These are phyloP conservation scores for Koerneria pararmatus DNA, from an alignment of 2,888 invertebrate species.

Conservation along the genomic window DNA sequence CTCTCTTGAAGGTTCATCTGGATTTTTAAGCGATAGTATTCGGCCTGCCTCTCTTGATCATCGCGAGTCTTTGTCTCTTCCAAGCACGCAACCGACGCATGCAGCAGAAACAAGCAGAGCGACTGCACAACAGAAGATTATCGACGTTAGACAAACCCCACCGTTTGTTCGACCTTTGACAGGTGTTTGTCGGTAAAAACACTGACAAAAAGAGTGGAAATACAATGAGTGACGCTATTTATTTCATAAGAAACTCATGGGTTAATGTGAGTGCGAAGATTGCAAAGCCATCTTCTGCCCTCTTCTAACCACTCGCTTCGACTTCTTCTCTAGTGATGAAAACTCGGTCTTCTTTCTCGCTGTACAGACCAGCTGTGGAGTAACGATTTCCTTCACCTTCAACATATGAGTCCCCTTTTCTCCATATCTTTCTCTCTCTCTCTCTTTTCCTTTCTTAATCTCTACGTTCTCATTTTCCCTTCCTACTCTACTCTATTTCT, in stretches of 20 bases:
- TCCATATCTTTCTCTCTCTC: constrained; percentile 1
- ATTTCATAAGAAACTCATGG: too few relatives aligned
- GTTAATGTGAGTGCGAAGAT: too few relatives aligned
- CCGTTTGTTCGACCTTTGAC: too few relatives aligned
- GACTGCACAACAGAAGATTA: constrained; percentile 21
- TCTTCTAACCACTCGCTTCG: neutral
- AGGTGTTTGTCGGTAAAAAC: too few relatives aligned
- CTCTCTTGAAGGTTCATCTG: too few relatives aligned
- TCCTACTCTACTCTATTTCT: too few relatives aligned
- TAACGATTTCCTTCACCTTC: neutral
- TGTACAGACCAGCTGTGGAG: too few relatives aligned
- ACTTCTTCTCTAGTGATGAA: neutral
- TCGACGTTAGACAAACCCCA: constrained; percentile 17
- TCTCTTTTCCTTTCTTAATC: neutral
- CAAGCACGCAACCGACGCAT: constrained; percentile 25
- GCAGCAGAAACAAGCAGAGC: constrained; percentile 17
- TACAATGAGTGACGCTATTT: too few relatives aligned
- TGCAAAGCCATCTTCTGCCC: neutral
- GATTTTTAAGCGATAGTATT: constrained; percentile 74
- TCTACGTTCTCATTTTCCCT: constrained; percentile 18
- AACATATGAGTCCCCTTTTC: constrained; percentile 1
- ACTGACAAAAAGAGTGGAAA: too few relatives aligned
- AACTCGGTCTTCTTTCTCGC: neutral
- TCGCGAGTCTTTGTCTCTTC: constrained; percentile 76
- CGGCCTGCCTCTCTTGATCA: constrained; percentile 79